Evolutionary conservation across 35 echinoderm and acorn worm species (phyloP), one percentile per base, ranked within the genome.

Genomic region (Apostichopus japonicus): DNA sequence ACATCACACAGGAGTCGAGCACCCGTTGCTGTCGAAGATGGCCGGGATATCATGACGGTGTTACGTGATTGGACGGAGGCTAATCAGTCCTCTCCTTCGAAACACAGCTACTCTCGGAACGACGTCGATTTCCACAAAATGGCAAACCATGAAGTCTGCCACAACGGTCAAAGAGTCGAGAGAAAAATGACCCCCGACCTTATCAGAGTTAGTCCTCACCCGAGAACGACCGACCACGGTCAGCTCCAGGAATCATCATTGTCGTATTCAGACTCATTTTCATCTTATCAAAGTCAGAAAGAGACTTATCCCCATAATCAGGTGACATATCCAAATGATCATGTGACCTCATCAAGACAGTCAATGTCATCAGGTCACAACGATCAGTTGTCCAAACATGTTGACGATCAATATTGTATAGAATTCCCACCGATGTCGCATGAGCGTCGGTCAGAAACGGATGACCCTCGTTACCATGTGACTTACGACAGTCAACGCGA

Each of bases 101-200:
- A 67, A 11, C 79, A 52, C 24, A 14, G 10, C 7, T 15, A 53
- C 8, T 23, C 21, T 15, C 79, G 6, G 79, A 21, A 83, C 6
- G 17, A 52, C 25, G 24, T 52, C n/a, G 79, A 55, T 54, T n/a
- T 5, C 6, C 52, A 55, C 10, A 8, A 10, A 44, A 33, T 17
- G 11, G 5, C 54, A 54, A 83, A 83, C 24, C 51, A 14, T 24
- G 79, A 54, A 19, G 13, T 54, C 2, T 13, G 27, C 14, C 79
- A 17, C 10, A 83, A 4, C 44, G 54, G 79, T 83, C 79, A 8
- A 10, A 44, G 33, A 44, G 7, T 55, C 2, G 86, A 87, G 17
- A 62, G 86, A 53, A 55, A 58, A 11, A 71, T 87, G 86, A 87
- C 86, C 58, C 86, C 86, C 63, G 86, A 87, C 56, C 86, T 87